These are phyloP conservation scores for Agrotis exclamationis DNA, from an alignment of 2,888 invertebrate species.

Conservation along the genomic window DNA sequence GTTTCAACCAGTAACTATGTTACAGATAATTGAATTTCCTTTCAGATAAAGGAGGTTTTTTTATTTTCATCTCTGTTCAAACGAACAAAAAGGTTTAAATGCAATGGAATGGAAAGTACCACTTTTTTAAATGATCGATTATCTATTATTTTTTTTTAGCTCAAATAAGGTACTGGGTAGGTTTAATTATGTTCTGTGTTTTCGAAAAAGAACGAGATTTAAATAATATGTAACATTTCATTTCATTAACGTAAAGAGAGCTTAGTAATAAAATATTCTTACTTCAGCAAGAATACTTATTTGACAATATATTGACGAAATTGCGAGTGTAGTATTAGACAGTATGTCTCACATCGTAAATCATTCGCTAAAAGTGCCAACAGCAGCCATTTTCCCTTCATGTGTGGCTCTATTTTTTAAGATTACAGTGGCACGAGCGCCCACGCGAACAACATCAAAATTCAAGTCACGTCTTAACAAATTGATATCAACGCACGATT, in stretches of 20 bases:
- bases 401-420: slow-evolving; percentile 40
- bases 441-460: slow-evolving; percentile 71
- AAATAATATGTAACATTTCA: neutral
- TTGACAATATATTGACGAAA: slow-evolving; percentile 2
- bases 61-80: slow-evolving; percentile 49
- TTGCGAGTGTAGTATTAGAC: slow-evolving; percentile 13
- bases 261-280: neutral
- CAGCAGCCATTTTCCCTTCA: slow-evolving; percentile 32
- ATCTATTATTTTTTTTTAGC: neutral
- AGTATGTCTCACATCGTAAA: slow-evolving; percentile 21
- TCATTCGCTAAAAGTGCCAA: slow-evolving; percentile 23
- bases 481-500: slow-evolving; percentile 85
- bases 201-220: too few species aligned
- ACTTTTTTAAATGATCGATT: slow-evolving; percentile 32
- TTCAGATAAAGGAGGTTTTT: slow-evolving; percentile 52
- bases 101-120: slow-evolving; percentile 27
- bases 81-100: slow-evolving; percentile 42
- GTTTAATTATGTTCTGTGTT: slow-evolving; percentile 15
- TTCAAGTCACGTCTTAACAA: slow-evolving; percentile 80
- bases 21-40: slow-evolving; percentile 75
- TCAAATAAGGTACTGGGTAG: neutral
- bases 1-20: slow-evolving; percentile 72
- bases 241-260: neutral
- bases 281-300: slow-evolving; percentile 8
- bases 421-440: slow-evolving; percentile 63